These are phyloP conservation scores for Platerodrilus igneus DNA, from an alignment of 2,888 invertebrate genomes.

Conservation along the genomic window DNA sequence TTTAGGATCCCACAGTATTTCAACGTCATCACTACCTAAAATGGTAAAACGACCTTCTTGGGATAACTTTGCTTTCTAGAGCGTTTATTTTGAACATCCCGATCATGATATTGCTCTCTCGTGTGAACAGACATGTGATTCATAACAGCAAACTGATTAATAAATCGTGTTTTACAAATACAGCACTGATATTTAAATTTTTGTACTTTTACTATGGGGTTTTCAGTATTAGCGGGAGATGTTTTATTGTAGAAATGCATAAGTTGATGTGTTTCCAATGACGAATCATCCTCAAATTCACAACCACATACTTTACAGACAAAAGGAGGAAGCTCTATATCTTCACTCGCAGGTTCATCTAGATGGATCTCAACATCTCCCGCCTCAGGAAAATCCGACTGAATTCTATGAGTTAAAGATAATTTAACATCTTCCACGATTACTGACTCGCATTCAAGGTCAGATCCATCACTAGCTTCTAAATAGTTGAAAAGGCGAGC, in stretches of 20 bases:
- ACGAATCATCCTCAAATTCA: constrained; percentile 52
- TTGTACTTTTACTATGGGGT: constrained; percentile 46
- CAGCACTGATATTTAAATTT: constrained; percentile 47
- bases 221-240: constrained; percentile 50
- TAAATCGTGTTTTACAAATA: constrained; percentile 47
- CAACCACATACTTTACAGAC: constrained; percentile 53
- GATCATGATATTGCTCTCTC: constrained; percentile 39
- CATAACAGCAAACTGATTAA: constrained; percentile 48
- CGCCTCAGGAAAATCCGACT: constrained; percentile 62
- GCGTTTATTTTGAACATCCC: constrained; percentile 35
- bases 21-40: constrained; percentile 42
- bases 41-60: constrained; percentile 47
- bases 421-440: constrained; percentile 46
- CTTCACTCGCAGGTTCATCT: constrained; percentile 44
- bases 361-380: constrained; percentile 51
- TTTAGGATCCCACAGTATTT: constrained; percentile 37
- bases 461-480: constrained; percentile 70
- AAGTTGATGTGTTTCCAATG: constrained; percentile 50
- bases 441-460: constrained; percentile 50
- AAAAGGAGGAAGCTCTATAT: constrained; percentile 49
- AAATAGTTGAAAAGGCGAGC: constrained; percentile 68
- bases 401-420: constrained; percentile 42
- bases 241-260: constrained; percentile 48
- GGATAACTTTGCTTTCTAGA: constrained; percentile 53
- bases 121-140: constrained; percentile 51